Percentiles rank a stretch among this genome's conserved stretches.
Conservation (phyloP, 2,797 vertebrate genomes). For the Notoglanidium macrostoma region DNA sequence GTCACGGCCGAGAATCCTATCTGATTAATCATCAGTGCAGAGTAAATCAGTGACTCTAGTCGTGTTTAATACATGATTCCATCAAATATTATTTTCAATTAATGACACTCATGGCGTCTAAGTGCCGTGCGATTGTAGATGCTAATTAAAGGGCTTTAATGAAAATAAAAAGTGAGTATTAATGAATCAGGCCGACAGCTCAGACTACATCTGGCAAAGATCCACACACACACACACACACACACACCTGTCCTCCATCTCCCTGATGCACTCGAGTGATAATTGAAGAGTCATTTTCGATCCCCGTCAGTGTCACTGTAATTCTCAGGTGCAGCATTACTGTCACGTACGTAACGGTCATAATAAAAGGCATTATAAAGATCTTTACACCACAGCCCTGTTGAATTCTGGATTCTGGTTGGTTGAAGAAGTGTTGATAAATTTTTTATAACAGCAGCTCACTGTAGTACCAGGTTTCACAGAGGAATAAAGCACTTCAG, state of each 20-base stretch:
- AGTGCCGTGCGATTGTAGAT: not conserved
- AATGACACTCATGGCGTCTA: not conserved
- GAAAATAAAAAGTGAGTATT: slow-evolving; percentile 13
- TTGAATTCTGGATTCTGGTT: not conserved
- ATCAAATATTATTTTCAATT: not conserved
- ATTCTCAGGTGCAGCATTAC: not conserved
- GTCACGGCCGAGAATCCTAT: not conserved
- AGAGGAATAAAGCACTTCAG: not conserved
- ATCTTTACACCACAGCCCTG: not conserved
- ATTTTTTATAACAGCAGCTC: not conserved
- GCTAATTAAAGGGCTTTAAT: slow-evolving; percentile 13
- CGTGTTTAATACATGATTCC: not conserved
- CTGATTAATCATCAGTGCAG: not conserved
- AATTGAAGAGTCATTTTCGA: not conserved
- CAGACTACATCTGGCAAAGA: not conserved
- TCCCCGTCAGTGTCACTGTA: not conserved
- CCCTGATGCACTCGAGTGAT: slow-evolving; percentile 7
- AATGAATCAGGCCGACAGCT: slow-evolving; percentile 25
- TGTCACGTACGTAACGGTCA: not conserved
- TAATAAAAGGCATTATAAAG: no score
- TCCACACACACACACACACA: slow-evolving; percentile 46
- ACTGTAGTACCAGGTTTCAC: not conserved
- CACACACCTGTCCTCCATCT: slow-evolving; percentile 19
- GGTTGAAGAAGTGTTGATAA: not conserved
- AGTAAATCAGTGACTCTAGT: not conserved